These are phyloP conservation scores for Rhagonycha fulva DNA, from an alignment of 2,888 invertebrate genomes.

Conservation along the genomic window DNA sequence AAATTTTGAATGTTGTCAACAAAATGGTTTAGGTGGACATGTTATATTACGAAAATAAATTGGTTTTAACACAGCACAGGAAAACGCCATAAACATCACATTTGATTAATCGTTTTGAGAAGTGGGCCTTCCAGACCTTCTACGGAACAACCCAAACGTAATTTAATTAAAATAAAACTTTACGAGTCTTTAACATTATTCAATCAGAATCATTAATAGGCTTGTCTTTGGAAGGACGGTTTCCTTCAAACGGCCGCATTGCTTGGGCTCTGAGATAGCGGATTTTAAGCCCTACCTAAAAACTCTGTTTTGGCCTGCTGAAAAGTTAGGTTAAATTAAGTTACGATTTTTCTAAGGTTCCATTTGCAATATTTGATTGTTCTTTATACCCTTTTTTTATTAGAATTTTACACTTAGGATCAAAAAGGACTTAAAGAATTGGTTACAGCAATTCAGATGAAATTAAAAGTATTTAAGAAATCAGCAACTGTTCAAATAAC, in stretches of 20 bases:
- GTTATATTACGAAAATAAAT: not conserved
- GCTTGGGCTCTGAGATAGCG: not conserved
- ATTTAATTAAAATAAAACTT: not conserved
- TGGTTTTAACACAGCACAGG: not conserved
- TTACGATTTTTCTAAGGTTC: not conserved
- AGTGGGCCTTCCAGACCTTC: not conserved
- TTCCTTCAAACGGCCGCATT: not conserved
- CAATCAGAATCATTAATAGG: not conserved
- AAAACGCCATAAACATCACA: not conserved
- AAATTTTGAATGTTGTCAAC: not conserved
- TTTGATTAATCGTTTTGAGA: not conserved
- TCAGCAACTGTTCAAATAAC: too few species aligned
- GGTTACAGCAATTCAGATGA: too few species aligned
- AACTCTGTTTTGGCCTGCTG: not conserved
- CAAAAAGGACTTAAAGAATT: too few species aligned
- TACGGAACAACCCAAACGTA: not conserved
- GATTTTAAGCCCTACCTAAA: not conserved
- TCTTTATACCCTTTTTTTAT: too few species aligned
- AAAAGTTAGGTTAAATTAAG: not conserved
- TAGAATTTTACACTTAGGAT: too few species aligned
- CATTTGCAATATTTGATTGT: too few species aligned
- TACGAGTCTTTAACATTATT: not conserved
- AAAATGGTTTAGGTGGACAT: not conserved
- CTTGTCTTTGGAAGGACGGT: not conserved
- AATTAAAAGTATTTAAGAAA: too few species aligned